Base-by-base conservation (phyloP, 2,113 vertebrate genomes). In the Engraulis encrasicolus region DNA sequence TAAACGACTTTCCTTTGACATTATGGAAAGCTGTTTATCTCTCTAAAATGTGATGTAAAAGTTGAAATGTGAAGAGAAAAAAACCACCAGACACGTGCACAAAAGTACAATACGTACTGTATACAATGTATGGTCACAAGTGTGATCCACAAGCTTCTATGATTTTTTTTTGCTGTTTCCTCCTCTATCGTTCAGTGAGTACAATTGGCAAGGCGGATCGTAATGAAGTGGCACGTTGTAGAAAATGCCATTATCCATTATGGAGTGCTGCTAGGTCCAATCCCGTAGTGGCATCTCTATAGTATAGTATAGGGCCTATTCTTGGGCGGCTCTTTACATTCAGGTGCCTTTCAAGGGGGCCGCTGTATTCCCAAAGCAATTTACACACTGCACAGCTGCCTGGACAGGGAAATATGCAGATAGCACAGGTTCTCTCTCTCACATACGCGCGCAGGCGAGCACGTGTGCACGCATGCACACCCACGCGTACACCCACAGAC, bases 281-380 rank as follows among this genome's bases (percentile, higher is more conserved):
- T 12, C 66, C 61, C 61, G 34, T 31, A 36, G 66, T 17, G 66
- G 31, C 27, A 74, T 17, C 27, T 31, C 11, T 3, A 74, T 74
- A n/a, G n/a, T n/a, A n/a, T n/a, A n/a, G n/a, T n/a, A n/a, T n/a
- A 45, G 11, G 4, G 66, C 31, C 27, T 34, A 74, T 74, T 3
- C 27, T 34, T 31, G 31, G 15, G 31, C 66, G 27, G 27, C 66
- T 74, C 31, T 74, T 66, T 71, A 34, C 14, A 71, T 71, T 74
- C 66, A 74, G 27, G 31, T 31, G 34, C 14, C 66, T 74, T 74
- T 74, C 66, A 74, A 74, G 66, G 66, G n/a, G 66, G 27, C 66
- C 9, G 15, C 31, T 14, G 66, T 34, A 17, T 74, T 74, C 27
- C 66, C 66, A 74, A 74, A 74, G 27, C 66, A 74, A 74, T 74